Evolutionary conservation across 2,888 invertebrate species (phyloP).

Genomic region (Coronaproctus castanopsis): DNA sequence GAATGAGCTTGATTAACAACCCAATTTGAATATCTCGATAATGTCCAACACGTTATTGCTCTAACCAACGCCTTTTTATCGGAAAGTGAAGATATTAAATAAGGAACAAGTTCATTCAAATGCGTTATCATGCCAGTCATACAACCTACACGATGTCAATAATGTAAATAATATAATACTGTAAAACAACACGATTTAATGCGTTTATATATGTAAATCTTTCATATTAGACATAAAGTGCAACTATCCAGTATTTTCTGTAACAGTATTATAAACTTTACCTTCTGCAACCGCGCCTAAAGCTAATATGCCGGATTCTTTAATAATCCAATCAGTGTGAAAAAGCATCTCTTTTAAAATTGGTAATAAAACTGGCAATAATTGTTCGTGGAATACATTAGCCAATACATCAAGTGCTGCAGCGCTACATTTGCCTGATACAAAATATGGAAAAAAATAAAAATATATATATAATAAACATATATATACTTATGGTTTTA

Average conservation of each 20-base stretch:
- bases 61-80: constrained; percentile 92
- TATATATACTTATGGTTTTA: not conserved
- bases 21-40: constrained; percentile 95
- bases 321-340: constrained; percentile 89
- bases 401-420: constrained; percentile 93
- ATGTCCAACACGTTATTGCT: constrained; percentile 97
- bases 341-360: constrained; percentile 92
- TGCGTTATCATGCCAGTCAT: constrained; percentile 94
- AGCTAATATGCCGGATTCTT: constrained; percentile 68
- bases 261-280: no score
- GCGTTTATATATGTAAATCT: no score
- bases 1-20: constrained; percentile 91
- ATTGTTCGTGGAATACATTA: constrained; percentile 86
- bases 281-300: constrained; percentile 49
- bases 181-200: no score
- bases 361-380: constrained; percentile 81
- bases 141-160: constrained; percentile 53
- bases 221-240: no score
- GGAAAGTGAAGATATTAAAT: constrained; percentile 72
- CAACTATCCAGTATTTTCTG: no score
- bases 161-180: no score
- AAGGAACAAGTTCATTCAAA: constrained; percentile 87
- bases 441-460: constrained; percentile 4
- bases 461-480: constrained; percentile 5
- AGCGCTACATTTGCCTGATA: constrained; percentile 74